Evolutionary conservation across 2,797 vertebrate species (phyloP).

Genomic region (Siniperca undulata): DNA sequence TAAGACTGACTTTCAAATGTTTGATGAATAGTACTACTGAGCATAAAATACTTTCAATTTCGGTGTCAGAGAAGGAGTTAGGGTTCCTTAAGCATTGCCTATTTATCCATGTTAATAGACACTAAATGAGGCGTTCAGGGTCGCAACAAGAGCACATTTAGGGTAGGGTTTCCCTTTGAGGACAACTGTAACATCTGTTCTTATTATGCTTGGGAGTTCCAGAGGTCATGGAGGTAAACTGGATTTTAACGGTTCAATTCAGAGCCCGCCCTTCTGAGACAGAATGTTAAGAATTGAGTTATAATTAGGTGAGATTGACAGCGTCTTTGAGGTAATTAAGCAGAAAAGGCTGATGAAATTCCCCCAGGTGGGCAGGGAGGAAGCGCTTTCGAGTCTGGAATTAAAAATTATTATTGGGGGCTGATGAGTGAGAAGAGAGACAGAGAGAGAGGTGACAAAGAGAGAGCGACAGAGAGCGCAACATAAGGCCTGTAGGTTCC

Average conservation of each 20-base stretch:
- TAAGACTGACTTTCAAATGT: background rate
- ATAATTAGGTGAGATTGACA: conserved; percentile 84
- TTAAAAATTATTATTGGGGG: conserved; percentile 77
- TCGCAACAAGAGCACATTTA: conserved; percentile 30
- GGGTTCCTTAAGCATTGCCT: conserved; percentile 6
- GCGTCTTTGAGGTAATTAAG: conserved; percentile 84
- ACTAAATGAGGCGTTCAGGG: conserved; percentile 54
- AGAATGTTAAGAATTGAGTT: conserved; percentile 65
- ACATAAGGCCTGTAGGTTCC: conserved; percentile 36
- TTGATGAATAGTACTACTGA: background rate
- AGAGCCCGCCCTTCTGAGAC: conserved; percentile 63
- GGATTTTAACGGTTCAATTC: conserved; percentile 75
- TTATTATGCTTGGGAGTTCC: conserved; percentile 48
- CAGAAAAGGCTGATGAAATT: conserved; percentile 76
- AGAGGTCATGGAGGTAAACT: conserved; percentile 64
- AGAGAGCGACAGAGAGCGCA: conserved; percentile 10
- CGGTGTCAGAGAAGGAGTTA: background rate
- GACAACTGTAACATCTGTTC: conserved; percentile 64
- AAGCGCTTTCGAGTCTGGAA: conserved; percentile 67
- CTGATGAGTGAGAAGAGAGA: conserved; percentile 54
- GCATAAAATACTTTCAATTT: background rate
- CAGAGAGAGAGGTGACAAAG: conserved; percentile 38
- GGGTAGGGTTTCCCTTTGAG: conserved; percentile 36
- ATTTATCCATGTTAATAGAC: conserved; percentile 49
- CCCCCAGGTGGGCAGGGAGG: conserved; percentile 75